A percentile compares a stretch with the other conserved stretches of the same genome.
phyloP scores from a whole-genome alignment of 2,113 vertebrate species.

The Neolamprologus cancellatus region DNA sequence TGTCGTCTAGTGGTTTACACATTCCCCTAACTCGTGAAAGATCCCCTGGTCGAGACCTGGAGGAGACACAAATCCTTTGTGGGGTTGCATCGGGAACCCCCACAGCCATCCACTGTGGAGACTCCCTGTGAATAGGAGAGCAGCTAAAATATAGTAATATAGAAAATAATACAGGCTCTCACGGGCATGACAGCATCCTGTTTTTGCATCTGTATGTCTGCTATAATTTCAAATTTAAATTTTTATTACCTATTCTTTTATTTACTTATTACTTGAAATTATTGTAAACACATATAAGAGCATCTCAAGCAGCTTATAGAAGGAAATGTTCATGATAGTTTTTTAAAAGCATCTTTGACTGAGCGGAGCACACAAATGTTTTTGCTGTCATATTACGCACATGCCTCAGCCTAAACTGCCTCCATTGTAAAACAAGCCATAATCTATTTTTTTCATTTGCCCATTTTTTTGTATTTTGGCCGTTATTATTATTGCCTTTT shows the following conservation, averaged over 20 bases:
- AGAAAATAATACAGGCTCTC: not conserved
- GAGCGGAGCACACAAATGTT: not conserved
- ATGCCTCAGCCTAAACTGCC: not conserved
- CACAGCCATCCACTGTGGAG: not conserved
- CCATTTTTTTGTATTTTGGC: not conserved
- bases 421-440: not conserved
- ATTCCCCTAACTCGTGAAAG: not conserved
- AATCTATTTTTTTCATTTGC: not conserved
- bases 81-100: not conserved
- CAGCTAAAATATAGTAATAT: not conserved
- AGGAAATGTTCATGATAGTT: not conserved
- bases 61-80: not conserved
- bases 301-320: not conserved
- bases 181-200: not conserved
- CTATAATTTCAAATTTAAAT: not conserved
- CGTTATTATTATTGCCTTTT: not conserved
- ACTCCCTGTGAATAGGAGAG: not conserved
- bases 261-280: not conserved
- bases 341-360: not conserved
- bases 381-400: not conserved
- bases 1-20: not conserved
- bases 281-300: not conserved
- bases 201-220: not conserved
- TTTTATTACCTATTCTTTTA: not conserved
- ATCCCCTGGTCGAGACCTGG: not conserved